These are phyloP conservation scores for Sciurus vulgaris DNA, from an alignment of 2,797 vertebrate species.

Conservation along the genomic window DNA sequence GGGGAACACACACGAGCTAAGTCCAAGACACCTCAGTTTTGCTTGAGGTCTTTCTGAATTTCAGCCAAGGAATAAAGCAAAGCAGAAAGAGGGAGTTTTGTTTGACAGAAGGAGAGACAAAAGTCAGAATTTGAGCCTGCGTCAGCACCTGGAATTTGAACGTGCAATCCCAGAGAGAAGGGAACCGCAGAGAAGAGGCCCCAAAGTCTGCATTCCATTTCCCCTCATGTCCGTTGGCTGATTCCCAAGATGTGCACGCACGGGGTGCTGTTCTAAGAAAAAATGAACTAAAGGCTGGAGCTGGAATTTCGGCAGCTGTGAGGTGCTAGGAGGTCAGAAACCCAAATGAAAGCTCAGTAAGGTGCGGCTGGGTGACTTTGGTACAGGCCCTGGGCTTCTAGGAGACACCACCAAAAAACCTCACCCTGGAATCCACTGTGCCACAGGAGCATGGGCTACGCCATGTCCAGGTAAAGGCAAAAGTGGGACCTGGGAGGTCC, in stretches of 20 bases:
- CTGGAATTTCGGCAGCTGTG: neutral
- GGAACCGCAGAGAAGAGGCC: neutral
- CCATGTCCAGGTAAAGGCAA: neutral
- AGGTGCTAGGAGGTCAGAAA: neutral
- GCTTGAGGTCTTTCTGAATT: neutral
- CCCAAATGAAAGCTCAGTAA: neutral
- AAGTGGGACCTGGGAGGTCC: neutral
- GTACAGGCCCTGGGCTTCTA: too few species aligned
- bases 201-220: too few species aligned
- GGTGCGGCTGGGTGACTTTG: neutral
- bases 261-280: neutral
- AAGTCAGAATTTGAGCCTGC: neutral
- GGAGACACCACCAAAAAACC: neutral
- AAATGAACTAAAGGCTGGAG: neutral
- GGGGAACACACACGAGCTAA: neutral
- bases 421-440: rapidly evolving
- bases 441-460: neutral
- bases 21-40: neutral
- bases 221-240: neutral
- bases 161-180: neutral
- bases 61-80: neutral
- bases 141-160: neutral
- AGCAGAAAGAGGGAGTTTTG: neutral
- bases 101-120: neutral
- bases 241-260: neutral